Percentiles rank a stretch among this genome's conserved stretches.
These are phyloP conservation scores for Helicoverpa zea DNA, from an alignment of 1,140 invertebrate genomes.

Conservation along the genomic window DNA sequence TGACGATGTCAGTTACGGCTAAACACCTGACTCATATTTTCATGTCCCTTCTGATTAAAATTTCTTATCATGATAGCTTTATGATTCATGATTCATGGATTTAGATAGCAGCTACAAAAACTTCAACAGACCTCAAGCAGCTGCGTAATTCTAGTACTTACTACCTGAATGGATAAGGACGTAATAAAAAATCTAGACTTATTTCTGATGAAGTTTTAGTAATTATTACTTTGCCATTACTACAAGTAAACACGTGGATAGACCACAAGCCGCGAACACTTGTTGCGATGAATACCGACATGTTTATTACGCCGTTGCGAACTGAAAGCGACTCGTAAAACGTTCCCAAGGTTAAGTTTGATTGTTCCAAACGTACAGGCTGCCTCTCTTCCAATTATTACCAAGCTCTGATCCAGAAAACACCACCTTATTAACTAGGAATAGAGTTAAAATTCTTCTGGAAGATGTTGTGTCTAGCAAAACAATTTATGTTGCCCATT, in stretches of 20 bases:
- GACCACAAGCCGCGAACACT: slow-evolving; percentile 63
- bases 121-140: not conserved
- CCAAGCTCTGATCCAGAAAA: slow-evolving; percentile 47
- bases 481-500: slow-evolving; percentile 50
- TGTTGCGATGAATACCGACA: slow-evolving; percentile 66
- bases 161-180: not conserved
- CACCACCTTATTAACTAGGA: not conserved
- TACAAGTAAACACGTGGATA: slow-evolving; percentile 58
- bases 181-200: not conserved
- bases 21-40: not conserved
- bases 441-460: slow-evolving; percentile 7
- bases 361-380: slow-evolving; percentile 66
- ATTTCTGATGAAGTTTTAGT: not conserved
- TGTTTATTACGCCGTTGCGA: slow-evolving; percentile 69
- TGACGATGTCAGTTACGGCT: too few species aligned
- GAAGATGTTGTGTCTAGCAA: not conserved
- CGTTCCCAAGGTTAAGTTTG: slow-evolving; percentile 78
- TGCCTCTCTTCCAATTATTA: slow-evolving; percentile 54
- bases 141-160: not conserved
- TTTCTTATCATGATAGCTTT: not conserved
- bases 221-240: slow-evolving; percentile 34
- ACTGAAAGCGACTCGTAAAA: slow-evolving; percentile 73
- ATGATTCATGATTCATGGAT: not conserved
- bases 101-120: not conserved
- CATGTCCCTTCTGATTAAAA: not conserved